Percentiles rank a stretch among this genome's conserved stretches.
These are phyloP conservation scores for Molothrus aeneus DNA, from an alignment of 2,797 vertebrate species.

Conservation along the genomic window DNA sequence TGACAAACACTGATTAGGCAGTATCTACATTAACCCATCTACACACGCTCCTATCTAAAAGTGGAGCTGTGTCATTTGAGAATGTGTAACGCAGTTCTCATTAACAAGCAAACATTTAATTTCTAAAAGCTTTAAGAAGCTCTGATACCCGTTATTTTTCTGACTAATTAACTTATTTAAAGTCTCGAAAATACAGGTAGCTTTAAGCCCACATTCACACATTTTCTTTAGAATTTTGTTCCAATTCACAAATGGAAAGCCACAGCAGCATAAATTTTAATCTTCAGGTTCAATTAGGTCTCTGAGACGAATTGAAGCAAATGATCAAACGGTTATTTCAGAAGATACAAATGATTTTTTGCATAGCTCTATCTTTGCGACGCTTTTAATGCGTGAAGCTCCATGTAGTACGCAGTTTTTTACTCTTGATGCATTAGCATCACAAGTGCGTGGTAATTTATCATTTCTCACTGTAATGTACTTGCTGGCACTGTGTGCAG, in stretches of 20 bases:
- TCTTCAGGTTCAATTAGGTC: slow-evolving; percentile 64
- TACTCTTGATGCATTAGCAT: slow-evolving; percentile 82
- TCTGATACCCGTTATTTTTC: not conserved
- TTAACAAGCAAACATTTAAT: not conserved
- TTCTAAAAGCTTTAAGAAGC: slow-evolving; percentile 8
- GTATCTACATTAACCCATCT: not conserved
- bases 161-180: not conserved
- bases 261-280: slow-evolving; percentile 45
- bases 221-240: slow-evolving; percentile 37
- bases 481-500: slow-evolving; percentile 78
- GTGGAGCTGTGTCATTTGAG: not conserved
- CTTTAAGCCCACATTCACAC: not conserved
- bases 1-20: not conserved
- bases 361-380: slow-evolving; percentile 19
- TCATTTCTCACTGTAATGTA: slow-evolving; percentile 83
- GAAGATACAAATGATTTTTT: slow-evolving; percentile 29
- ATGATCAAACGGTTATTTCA: slow-evolving; percentile 63
- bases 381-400: slow-evolving; percentile 58
- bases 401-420: slow-evolving; percentile 42
- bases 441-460: slow-evolving; percentile 81
- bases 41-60: not conserved
- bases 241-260: slow-evolving; percentile 58
- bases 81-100: not conserved
- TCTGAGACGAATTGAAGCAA: slow-evolving; percentile 54
- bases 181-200: not conserved